phyloP scores from a whole-genome alignment of 2,888 invertebrate genomes.

The Therioaphis trifolii region DNA sequence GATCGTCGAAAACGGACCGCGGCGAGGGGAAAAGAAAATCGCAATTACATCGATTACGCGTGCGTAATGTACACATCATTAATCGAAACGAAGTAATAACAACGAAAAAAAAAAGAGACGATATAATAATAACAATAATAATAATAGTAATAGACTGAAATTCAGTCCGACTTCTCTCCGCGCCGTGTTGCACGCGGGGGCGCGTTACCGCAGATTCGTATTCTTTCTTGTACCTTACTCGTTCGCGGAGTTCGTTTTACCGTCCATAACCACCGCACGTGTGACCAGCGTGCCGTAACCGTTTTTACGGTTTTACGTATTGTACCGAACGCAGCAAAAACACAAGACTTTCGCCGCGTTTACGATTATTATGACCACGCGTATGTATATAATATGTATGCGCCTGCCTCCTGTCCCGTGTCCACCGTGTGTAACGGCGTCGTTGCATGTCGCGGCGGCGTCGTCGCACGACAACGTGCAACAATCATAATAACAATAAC shows the following conservation, averaged over 20 bases:
- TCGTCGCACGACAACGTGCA: constrained; percentile 25
- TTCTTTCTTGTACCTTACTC: too few relatives aligned
- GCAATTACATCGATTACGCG: constrained; percentile 4
- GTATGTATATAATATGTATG: neutral
- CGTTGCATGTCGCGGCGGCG: constrained; percentile 1
- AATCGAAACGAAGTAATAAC: neutral
- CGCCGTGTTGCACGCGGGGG: too few relatives aligned
- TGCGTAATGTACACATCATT: constrained; percentile 8
- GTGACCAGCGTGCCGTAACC: constrained; percentile 3
- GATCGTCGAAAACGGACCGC: too few relatives aligned
- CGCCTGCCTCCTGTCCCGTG: neutral
- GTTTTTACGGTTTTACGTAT: too few relatives aligned
- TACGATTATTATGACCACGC: neutral
- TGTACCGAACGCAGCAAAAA: neutral
- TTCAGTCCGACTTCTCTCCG: too few relatives aligned
- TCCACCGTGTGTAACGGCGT: constrained; percentile 18
- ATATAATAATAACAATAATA: too few relatives aligned
- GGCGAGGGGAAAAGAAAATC: neutral
- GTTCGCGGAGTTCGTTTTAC: neutral
- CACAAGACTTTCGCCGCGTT: neutral
- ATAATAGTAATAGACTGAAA: too few relatives aligned
- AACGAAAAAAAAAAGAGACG: neutral
- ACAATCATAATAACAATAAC: neutral
- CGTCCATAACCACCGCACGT: constrained; percentile 7
- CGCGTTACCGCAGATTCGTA: too few relatives aligned